phyloP scores from a whole-genome alignment of 1,140 invertebrate species.

The Zaprionus lachaisei region DNA sequence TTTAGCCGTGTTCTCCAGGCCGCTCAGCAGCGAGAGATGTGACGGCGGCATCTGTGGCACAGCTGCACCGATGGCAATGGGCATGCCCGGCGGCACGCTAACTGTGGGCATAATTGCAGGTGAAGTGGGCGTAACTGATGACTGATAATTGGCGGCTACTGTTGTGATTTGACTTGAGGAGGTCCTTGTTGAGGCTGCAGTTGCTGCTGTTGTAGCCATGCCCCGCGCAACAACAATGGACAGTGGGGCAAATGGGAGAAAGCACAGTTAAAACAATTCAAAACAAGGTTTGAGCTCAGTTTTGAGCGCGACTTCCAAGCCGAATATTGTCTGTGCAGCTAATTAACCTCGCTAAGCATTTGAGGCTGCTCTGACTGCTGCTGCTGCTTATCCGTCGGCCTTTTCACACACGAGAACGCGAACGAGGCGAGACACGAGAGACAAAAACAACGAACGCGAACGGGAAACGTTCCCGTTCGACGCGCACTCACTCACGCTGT shows the following conservation, averaged over 20 bases:
- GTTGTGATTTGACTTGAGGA: constrained; percentile 44
- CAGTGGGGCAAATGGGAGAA: background rate
- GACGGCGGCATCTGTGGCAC: constrained; percentile 56
- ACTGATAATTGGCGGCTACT: constrained; percentile 23
- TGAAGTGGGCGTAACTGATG: constrained; percentile 3
- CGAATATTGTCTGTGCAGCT: background rate
- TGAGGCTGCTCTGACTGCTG: background rate
- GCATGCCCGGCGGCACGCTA: constrained; percentile 22
- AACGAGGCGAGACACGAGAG: constrained; percentile 12
- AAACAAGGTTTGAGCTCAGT: background rate
- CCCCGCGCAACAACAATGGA: constrained; percentile 24
- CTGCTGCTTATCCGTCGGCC: constrained; percentile 42
- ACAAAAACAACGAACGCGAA: constrained; percentile 38
- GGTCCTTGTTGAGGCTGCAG: constrained; percentile 57
- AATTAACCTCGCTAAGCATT: background rate
- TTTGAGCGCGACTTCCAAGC: background rate
- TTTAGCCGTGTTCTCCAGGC: constrained; percentile 28
- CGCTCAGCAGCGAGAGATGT: constrained; percentile 56
- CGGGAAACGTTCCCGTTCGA: constrained; percentile 55
- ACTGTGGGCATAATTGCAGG: constrained; percentile 51
- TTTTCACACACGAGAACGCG: constrained; percentile 29
- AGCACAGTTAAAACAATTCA: background rate
- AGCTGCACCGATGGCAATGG: constrained; percentile 44
- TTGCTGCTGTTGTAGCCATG: constrained; percentile 56
- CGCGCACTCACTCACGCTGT: constrained; percentile 66